A percentile compares a stretch with the other conserved stretches of the same genome.
Conservation (phyloP, 1,140 invertebrate species). For the Nilaparvata lugens region DNA sequence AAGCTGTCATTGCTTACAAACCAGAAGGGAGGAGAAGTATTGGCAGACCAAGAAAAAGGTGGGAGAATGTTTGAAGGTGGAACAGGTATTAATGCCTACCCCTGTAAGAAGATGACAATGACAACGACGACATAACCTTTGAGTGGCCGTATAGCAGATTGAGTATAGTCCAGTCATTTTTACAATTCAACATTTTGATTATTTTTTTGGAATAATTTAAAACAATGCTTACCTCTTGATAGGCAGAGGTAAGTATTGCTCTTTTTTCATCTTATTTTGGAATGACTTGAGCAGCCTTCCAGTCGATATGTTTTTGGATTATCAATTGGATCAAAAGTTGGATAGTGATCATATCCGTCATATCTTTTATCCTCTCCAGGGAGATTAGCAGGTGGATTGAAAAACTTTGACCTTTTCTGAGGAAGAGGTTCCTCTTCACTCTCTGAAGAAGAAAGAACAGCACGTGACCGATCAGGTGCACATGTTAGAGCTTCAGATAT, state of each 20-base stretch:
- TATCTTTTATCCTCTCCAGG: not conserved
- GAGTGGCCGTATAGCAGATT: too few species aligned
- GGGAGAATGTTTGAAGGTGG: too few species aligned
- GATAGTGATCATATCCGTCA: not conserved
- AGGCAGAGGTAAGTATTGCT: not conserved
- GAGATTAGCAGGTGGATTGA: not conserved
- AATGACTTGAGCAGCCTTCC: not conserved
- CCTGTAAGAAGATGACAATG: too few species aligned
- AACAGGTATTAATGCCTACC: too few species aligned
- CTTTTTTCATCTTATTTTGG: not conserved
- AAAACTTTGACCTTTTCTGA: not conserved
- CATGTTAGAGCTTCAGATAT: constrained; percentile 3
- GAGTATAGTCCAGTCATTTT: too few species aligned
- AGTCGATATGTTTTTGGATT: not conserved
- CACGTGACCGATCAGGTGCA: not conserved
- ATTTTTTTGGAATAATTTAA: too few species aligned
- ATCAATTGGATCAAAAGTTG: not conserved
- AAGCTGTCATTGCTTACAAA: too few species aligned
- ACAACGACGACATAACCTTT: too few species aligned
- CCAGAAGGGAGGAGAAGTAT: too few species aligned
- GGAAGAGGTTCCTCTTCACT: not conserved
- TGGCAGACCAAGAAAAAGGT: too few species aligned
- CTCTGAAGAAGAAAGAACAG: not conserved
- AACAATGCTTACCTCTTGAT: too few species aligned
- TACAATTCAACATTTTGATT: too few species aligned